Base-by-base conservation (phyloP, 2,113 vertebrate species). In the Chaetops frenatus region DNA sequence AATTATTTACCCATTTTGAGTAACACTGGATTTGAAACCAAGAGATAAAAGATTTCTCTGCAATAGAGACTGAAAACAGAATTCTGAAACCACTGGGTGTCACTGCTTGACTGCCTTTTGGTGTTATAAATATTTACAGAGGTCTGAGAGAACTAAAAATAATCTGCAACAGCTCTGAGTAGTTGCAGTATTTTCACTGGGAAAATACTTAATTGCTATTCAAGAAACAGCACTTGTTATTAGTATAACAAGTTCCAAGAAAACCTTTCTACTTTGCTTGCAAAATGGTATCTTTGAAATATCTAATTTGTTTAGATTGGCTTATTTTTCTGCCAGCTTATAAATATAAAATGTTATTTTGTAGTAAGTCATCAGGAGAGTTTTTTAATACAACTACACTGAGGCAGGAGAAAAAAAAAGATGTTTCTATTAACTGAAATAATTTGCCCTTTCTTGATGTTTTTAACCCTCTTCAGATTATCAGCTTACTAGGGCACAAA, bases 31-130 rank as follows among this genome's bases (percentile, higher is more conserved):
- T 90, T 83, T 92, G 64, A 95, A 93, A 81, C 0, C 5, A 12
- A 5, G 11, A 58, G 21, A 56, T 15, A 15, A 15, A 38, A 53
- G 15, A n/a, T 44, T 87, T 65, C 44, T 50, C 47, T 33, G 29
- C 31, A 48, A 31, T 10, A 27, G 25, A 51, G 71, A 58, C 27
- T 23, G 16, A 62, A 88, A 44, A 61, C 24, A 88, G 38, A 90
- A 42, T 53, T 81, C 10, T 56, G 15, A 60, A 28, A 65, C 97
- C 98, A 97, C 96, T 93, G 86, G 97, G 96, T 96, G 98, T 96
- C 96, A 51, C 96, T 97, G 92, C 77, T 84, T 87, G 62, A 97
- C 92, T 90, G 35, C 35, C 20, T 93, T 96, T 91, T 61, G 48
- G 33, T 86, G 3, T 40, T 67, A 54, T 11, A 77, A 53, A 48